phyloP scores from a whole-genome alignment of 1,140 invertebrate species.

The Drosophila yakuba region DNA sequence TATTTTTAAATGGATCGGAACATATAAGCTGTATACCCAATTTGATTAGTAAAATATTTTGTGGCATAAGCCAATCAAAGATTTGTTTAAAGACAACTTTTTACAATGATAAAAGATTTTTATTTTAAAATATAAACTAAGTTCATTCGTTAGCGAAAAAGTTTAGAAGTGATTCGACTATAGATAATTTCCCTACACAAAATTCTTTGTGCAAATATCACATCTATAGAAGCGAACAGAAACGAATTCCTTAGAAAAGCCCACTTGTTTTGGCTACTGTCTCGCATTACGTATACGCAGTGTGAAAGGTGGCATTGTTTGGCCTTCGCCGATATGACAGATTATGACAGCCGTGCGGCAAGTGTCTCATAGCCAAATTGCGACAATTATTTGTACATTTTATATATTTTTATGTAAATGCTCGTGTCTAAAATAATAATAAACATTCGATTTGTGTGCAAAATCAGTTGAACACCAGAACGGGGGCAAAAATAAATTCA shows the following conservation, averaged over 20 bases:
- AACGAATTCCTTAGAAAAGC: slow-evolving; percentile 44
- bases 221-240: slow-evolving; percentile 27
- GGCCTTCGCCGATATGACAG: slow-evolving; percentile 69
- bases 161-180: background rate
- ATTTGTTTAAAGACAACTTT: background rate
- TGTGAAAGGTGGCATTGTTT: slow-evolving; percentile 61
- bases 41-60: slow-evolving; percentile 18
- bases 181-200: slow-evolving; percentile 13
- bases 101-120: background rate
- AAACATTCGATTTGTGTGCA: slow-evolving; percentile 40
- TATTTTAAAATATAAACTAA: too few species aligned
- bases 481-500: slow-evolving; percentile 64
- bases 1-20: slow-evolving; percentile 38
- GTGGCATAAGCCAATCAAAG: slow-evolving; percentile 48
- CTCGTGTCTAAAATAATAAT: slow-evolving; percentile 53
- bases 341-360: slow-evolving; percentile 76
- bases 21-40: slow-evolving; percentile 15
- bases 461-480: slow-evolving; percentile 21
- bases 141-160: too few species aligned
- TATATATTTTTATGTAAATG: slow-evolving; percentile 59
- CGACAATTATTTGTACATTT: slow-evolving; percentile 32
- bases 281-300: slow-evolving; percentile 58
- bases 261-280: slow-evolving; percentile 34
- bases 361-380: slow-evolving; percentile 54
- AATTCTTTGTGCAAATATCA: background rate